These are phyloP conservation scores for Opisthocomus hoazin DNA, from an alignment of 2,113 vertebrate genomes.

Conservation along the genomic window DNA sequence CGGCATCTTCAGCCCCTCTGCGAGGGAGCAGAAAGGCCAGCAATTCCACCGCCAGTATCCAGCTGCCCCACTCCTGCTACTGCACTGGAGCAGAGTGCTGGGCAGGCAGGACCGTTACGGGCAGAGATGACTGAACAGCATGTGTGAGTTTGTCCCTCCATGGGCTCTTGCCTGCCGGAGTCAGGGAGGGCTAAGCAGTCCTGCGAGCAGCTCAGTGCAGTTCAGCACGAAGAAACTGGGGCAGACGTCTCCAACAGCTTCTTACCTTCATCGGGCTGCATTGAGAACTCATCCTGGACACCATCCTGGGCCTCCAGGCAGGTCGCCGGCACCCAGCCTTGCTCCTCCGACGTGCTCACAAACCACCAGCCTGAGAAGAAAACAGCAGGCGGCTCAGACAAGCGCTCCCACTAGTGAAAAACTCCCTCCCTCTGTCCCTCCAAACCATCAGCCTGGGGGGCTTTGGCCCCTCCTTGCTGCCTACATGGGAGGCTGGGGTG, in stretches of 20 bases:
- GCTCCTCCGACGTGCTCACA: conserved; percentile 91
- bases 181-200: not conserved
- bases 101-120: not conserved
- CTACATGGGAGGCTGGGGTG: not conserved
- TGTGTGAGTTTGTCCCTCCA: not conserved
- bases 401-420: not conserved
- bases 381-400: not conserved
- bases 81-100: not conserved
- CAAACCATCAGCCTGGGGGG: not conserved
- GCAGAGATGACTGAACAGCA: not conserved
- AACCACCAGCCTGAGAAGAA: conserved; percentile 93
- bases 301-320: conserved; percentile 96
- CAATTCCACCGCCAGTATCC: not conserved
- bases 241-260: not conserved
- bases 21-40: not conserved
- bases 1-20: not conserved
- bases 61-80: not conserved
- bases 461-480: not conserved
- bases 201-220: not conserved
- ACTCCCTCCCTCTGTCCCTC: not conserved
- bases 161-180: not conserved
- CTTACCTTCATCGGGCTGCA: conserved; percentile 92
- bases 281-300: conserved; percentile 85
- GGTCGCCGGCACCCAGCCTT: conserved; percentile 97
- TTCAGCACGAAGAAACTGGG: not conserved